Conservation (phyloP, 1,140 invertebrate genomes). For the Homarus americanus region DNA sequence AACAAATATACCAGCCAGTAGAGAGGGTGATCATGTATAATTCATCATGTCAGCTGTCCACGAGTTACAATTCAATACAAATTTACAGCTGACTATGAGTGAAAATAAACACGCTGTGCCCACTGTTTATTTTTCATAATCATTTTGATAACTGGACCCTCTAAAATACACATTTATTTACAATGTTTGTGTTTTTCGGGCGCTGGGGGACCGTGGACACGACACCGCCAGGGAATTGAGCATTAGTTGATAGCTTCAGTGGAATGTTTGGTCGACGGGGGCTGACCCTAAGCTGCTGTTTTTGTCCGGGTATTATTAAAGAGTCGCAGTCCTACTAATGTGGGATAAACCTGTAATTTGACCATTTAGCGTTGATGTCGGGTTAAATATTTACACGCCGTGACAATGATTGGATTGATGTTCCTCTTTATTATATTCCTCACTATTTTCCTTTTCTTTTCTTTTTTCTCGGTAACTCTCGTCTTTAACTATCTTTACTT, state of each 20-base stretch:
- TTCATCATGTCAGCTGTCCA: slow-evolving; percentile 12
- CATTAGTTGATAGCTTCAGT: slow-evolving; percentile 9
- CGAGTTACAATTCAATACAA: slow-evolving; percentile 40
- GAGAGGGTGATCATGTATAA: neutral
- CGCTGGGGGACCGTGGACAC: neutral
- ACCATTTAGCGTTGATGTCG: too few species aligned
- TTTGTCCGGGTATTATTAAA: neutral
- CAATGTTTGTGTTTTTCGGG: slow-evolving; percentile 4
- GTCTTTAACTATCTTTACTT: too few species aligned
- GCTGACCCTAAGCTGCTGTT: neutral
- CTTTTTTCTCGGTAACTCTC: too few species aligned
- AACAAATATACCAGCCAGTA: neutral
- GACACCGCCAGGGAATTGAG: neutral
- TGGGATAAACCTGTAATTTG: too few species aligned
- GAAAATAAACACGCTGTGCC: slow-evolving; percentile 42
- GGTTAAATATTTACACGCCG: too few species aligned
- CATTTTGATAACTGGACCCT: slow-evolving; percentile 31
- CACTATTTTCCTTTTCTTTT: too few species aligned
- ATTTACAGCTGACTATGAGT: slow-evolving; percentile 36
- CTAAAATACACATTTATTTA: slow-evolving; percentile 48
- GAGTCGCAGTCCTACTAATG: neutral
- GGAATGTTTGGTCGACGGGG: neutral
- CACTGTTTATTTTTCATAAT: slow-evolving; percentile 51
- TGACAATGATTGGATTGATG: too few species aligned
- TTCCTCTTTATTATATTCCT: too few species aligned